These are phyloP conservation scores for Metacarcinus magister DNA, from an alignment of 2,888 invertebrate species.

Conservation along the genomic window DNA sequence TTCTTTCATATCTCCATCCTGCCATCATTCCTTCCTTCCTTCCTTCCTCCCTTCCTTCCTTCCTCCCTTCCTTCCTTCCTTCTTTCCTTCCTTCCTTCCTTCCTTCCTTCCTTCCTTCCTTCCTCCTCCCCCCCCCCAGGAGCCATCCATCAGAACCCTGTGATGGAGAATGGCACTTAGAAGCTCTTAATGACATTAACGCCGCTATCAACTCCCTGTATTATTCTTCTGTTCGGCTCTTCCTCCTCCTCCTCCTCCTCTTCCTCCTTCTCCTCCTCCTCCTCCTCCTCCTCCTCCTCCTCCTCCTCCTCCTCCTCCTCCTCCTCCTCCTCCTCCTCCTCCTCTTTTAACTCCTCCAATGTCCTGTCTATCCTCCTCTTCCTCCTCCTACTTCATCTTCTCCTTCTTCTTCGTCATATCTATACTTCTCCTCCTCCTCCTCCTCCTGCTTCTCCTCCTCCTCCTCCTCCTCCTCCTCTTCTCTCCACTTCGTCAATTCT, in stretches of 20 bases:
- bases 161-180: slow-evolving; percentile 59
- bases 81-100: not conserved
- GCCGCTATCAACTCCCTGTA: slow-evolving; percentile 50
- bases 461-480: not conserved
- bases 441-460: not conserved
- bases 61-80: not conserved
- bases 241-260: not conserved
- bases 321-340: not conserved
- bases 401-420: not conserved
- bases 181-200: slow-evolving; percentile 54
- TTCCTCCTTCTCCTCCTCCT: not conserved
- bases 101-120: not conserved
- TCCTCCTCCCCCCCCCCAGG: not conserved
- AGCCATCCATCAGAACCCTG: slow-evolving; percentile 38
- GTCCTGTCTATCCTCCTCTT: not conserved
- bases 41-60: not conserved
- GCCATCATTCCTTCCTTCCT: not conserved
- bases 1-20: not conserved
- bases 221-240: not conserved
- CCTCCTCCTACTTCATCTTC: not conserved
- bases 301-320: not conserved
- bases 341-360: not conserved
- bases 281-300: not conserved
- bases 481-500: not conserved
- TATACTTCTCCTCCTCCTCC: not conserved